phyloP scores from a whole-genome alignment of 2,113 vertebrate species.

The Ceratotherium simum region DNA sequence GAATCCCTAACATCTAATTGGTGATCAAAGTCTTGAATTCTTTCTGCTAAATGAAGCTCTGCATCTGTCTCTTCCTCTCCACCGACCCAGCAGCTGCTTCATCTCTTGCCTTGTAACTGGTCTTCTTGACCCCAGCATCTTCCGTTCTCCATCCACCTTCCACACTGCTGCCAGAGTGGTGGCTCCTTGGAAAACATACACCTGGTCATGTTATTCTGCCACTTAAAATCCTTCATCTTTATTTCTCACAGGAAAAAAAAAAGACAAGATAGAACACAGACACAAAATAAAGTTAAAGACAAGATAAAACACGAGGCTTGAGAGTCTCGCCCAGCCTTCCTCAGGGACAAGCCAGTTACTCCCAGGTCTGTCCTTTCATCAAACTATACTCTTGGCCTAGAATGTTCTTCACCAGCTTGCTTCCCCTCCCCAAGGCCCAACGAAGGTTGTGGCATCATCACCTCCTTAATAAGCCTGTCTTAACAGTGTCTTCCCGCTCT shows the following conservation, averaged over 20 bases:
- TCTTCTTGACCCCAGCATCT: background rate
- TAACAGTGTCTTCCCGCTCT: background rate
- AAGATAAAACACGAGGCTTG: no score
- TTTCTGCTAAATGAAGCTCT: background rate
- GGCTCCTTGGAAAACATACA: background rate
- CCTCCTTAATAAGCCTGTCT: background rate
- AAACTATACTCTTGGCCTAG: background rate
- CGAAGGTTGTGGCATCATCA: background rate
- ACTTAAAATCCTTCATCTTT: background rate
- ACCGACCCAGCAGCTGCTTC: background rate
- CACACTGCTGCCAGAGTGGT: fast-evolving
- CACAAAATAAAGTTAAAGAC: background rate
- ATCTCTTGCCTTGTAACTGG: background rate
- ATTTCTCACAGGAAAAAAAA: background rate
- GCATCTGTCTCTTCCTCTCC: background rate
- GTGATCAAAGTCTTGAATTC: background rate
- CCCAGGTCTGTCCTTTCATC: background rate
- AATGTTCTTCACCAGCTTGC: background rate
- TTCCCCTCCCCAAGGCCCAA: no score
- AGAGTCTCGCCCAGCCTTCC: background rate
- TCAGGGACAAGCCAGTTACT: background rate
- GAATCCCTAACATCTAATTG: background rate
- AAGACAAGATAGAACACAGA: background rate
- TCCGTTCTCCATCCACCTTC: background rate
- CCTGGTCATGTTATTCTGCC: background rate